phyloP scores from a whole-genome alignment of 2,888 invertebrate species.

The Osmoderma eremita region DNA sequence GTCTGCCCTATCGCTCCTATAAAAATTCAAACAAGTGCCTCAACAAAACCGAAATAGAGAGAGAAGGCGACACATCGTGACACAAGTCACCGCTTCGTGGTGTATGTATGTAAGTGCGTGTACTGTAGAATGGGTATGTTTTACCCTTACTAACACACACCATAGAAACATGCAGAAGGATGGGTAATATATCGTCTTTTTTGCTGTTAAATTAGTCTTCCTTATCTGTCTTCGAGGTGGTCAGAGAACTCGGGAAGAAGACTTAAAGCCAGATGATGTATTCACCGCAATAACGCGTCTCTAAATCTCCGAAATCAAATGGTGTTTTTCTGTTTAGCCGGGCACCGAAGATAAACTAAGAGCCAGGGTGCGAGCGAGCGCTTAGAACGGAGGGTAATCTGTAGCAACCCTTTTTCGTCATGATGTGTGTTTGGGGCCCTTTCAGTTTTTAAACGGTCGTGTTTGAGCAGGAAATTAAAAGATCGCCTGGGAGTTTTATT shows the following conservation, averaged over 20 bases:
- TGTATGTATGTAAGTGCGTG: neutral
- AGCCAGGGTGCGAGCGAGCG: neutral
- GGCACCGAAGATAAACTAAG: conserved; percentile 21
- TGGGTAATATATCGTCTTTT: conserved; percentile 25
- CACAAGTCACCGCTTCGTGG: conserved; percentile 10
- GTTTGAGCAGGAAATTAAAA: conserved; percentile 34
- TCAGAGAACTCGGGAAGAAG: conserved; percentile 27
- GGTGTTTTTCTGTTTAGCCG: conserved; percentile 9
- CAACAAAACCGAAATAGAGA: neutral
- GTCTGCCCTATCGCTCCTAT: conserved; percentile 20
- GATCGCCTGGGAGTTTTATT: conserved; percentile 17
- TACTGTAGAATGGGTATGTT: neutral
- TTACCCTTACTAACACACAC: neutral
- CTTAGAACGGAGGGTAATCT: conserved; percentile 13
- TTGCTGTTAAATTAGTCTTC: conserved; percentile 34
- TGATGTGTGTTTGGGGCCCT: conserved; percentile 29
- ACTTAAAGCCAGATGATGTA: conserved; percentile 35
- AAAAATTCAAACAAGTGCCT: conserved; percentile 34
- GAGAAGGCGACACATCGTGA: conserved; percentile 15
- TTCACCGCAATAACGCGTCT: conserved; percentile 34
- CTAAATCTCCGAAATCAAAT: conserved; percentile 36
- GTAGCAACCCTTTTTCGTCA: conserved; percentile 24
- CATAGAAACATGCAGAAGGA: neutral
- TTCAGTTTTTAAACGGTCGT: conserved; percentile 16
- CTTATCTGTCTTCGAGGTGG: conserved; percentile 37